Conservation (phyloP, 2,888 invertebrate genomes). For the Mycalesis mineus region DNA sequence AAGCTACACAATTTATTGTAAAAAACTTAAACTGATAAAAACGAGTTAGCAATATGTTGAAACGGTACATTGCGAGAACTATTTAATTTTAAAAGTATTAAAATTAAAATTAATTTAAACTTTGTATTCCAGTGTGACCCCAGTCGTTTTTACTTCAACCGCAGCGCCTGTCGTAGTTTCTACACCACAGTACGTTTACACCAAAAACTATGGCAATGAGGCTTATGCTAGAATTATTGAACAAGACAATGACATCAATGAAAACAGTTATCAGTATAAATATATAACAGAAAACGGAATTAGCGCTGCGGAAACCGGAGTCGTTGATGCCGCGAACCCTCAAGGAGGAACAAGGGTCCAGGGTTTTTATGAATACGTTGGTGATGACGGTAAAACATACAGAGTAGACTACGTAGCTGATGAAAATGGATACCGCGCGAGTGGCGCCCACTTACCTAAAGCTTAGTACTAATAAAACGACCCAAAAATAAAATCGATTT, state of each 20-base stretch:
- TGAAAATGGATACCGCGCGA: constrained; percentile 78
- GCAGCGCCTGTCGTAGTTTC: constrained; percentile 40
- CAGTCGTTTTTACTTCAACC: constrained; percentile 28
- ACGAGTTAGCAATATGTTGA: not conserved
- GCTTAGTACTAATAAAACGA: constrained; percentile 11
- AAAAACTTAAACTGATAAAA: not conserved
- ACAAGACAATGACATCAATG: constrained; percentile 68
- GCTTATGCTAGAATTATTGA: constrained; percentile 75
- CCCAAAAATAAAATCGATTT: constrained; percentile 10
- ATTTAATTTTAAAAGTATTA: not conserved
- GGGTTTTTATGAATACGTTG: constrained; percentile 83
- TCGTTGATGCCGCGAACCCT: constrained; percentile 70
- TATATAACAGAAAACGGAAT: constrained; percentile 83
- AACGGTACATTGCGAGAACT: not conserved
- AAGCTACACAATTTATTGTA: too few species aligned
- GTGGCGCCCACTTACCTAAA: constrained; percentile 72
- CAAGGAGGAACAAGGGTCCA: constrained; percentile 79
- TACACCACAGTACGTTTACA: constrained; percentile 30
- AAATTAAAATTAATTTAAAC: too few species aligned
- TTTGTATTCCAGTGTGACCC: constrained; percentile 2
- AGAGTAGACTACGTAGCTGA: constrained; percentile 79
- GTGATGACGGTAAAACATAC: constrained; percentile 79
- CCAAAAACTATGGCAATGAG: constrained; percentile 53
- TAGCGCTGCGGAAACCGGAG: constrained; percentile 80
- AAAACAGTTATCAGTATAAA: constrained; percentile 79